A percentile compares a stretch with the other conserved stretches of the same genome.
These are phyloP conservation scores for Danaus melanippus DNA, from an alignment of 1,140 invertebrate species.

Conservation along the genomic window DNA sequence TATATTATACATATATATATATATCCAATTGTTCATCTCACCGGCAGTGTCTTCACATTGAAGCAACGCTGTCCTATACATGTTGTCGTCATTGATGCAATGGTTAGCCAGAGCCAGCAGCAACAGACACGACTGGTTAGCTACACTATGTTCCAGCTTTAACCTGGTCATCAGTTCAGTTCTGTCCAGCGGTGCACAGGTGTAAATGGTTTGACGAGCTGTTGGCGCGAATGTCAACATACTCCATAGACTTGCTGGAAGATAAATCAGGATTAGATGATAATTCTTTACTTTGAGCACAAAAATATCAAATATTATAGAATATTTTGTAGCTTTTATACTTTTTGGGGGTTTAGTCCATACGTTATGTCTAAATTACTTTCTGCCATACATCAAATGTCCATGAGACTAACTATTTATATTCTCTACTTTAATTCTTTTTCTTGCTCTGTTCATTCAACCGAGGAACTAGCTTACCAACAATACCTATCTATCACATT, in stretches of 20 bases:
- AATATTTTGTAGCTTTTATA: no score
- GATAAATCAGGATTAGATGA: constrained; percentile 24
- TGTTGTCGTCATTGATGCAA: constrained; percentile 81
- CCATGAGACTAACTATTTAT: no score
- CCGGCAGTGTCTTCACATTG: constrained; percentile 79
- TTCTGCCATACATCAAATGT: no score
- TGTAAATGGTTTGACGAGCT: constrained; percentile 32
- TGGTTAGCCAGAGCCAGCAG: constrained; percentile 93
- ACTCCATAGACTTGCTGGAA: constrained; percentile 85
- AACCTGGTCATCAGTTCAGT: constrained; percentile 54
- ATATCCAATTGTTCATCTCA: constrained; percentile 15
- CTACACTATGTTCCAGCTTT: constrained; percentile 76
- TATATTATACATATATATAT: no score
- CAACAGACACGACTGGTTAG: constrained; percentile 90
- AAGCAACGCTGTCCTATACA: constrained; percentile 89
- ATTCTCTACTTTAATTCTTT: no score
- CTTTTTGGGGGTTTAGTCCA: no score
- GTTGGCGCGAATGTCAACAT: constrained; percentile 71
- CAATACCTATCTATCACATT: no score
- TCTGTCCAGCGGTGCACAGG: constrained; percentile 42
- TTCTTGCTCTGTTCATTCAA: no score
- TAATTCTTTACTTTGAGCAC: no score
- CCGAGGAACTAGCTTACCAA: no score
- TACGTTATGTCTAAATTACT: no score
- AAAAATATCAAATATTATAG: no score